Evolutionary conservation across 2,888 invertebrate genomes (phyloP), one percentile per base, ranked within the genome.

Genomic region (Conus canariensis): DNA sequence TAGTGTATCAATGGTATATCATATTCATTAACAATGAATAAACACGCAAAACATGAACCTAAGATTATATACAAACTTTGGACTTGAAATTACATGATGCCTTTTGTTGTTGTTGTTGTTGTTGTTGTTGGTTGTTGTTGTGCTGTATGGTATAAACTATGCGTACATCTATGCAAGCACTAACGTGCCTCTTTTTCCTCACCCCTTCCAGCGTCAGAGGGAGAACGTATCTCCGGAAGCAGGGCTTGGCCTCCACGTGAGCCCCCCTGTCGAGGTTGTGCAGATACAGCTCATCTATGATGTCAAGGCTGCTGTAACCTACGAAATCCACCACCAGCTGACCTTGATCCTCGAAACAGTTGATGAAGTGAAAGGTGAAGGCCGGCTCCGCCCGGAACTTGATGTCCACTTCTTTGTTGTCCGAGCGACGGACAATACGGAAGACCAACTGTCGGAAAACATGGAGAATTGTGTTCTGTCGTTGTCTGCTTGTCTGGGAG

Each of bases 171-270:
- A 45, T 45, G 45, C n/a, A 58, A 59, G 7, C 22, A 19, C 7
- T 19, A 56, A 58, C 56, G 12, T 22, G 6, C 58, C 80, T 16
- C 8, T n/a, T 0, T 19, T 2, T 22, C 19, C 45, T 86, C 86
- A 92, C 92, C 85, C 91, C 58, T 59, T 90, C 59, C 14, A 93
- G 85, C 19, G 92, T 89, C 2, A 98, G 95, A 0, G 98, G 98
- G 89, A 99, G 95, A 19, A 98, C 97, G 94, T 98, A 97, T 87
- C 99, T 97, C 93, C 98, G 97, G 0, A 93, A 30, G 95, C 94
- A 77, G 93, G 95, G 87, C 16, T 74, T 85, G 10, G 80, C 6
- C 19, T 16, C 6, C 9, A 30, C 56, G 0, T 30, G 10, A 8
- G 70, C 58, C 16, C 25, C 45, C 87, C 60, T 30, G 67, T 86